Evolutionary conservation across 64 coral and sea anemone genomes (phyloP), one percentile per base, ranked within the genome.

Genomic region (Hydrozoanthus tunicans): DNA sequence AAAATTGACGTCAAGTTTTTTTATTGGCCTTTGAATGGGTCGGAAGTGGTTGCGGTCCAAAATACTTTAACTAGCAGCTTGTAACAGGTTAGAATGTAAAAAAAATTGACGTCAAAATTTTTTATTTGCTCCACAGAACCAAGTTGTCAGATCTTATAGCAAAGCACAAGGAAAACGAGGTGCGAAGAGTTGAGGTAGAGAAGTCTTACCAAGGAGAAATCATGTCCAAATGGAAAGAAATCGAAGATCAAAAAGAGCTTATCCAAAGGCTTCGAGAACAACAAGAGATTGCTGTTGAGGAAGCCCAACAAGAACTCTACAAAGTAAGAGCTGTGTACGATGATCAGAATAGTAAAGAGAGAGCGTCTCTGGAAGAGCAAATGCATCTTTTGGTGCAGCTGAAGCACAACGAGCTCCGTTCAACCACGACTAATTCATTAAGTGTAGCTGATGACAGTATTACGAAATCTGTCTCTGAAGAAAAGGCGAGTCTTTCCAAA

Each of bases 131-230:
- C 65, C 65, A 3, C 64, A 95, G 96, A 78, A 86, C 78, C 67
- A 86, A 98, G 68, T 62, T 98, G 26, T 82, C 72, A 73, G 93
- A 98, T 52, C 79, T 95, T n/a, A 93, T 98, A 23, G 24, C 83
- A 52, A 93, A 89, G 66, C 94, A 98, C 89, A 98, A 98, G 64
- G 93, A 98, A 91, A 90, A 91, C 6, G 96, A 98, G 58, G 90
- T 93, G 5, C 55, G 91, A 17, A 73, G 96, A 88, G 70, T 98
- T 6, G 96, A 95, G 56, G 79, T 98, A 32, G 96, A 98, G 64
- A 92, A 78, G 11, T 89, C 89, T 69, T 85, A 95, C 78, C 90
- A 93, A 71, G 70, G 80, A 51, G 96, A 95, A 80, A 95, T 98
- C 13, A 85, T 95, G 59, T 68, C 68, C 24, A 98, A 98, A 70